Base-by-base conservation (phyloP, 2,888 invertebrate species). In the Pheosia tremula region DNA sequence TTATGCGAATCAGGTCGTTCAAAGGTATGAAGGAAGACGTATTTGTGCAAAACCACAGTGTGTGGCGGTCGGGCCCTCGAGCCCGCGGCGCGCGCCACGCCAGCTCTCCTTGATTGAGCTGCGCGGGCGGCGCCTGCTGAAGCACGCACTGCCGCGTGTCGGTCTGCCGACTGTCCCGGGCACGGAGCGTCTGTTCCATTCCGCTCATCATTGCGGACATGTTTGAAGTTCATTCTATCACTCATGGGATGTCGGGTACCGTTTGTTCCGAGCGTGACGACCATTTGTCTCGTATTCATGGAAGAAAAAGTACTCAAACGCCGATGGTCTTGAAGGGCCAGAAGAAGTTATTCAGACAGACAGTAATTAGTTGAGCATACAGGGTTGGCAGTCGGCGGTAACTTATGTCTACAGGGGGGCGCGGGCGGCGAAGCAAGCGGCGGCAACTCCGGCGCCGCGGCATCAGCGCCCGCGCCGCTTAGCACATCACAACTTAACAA, bases 401-500 rank as follows among this genome's bases (percentile, higher is more conserved):
- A 87, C 92, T 92, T 92, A 93, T 86, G 73, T 84, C 89, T 92
- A 91, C 79, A 90, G 89, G 91, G 88, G 80, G 88, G 90, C 87
- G 87, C 88, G 90, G 87, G 87, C 85, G 88, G 72, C 87, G 85
- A 89, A 85, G 91, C 89, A 75, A 84, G 87, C 90, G 89, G 85
- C 86, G 86, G 85, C 91, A 88, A 88, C 89, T 87, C 68, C 89
- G 49, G 71, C 87, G 84, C 80, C 90, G 88, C 88, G 86, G 89
- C 92, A 81, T 89, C 90, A 84, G 74, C 89, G 84, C 85, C 87
- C 89, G 86, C 87, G 86, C 91, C 89, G 66, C 76, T 81, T 91
- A 91, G 91, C 93, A 92, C 90, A 93, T 94, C 94, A 94, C 93
- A 95, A 95, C 95, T 95, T 95, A 95, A 95, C 94, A 94, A 94